Conservation (phyloP, 2,113 vertebrate genomes). For the Chaetodon trifascialis region DNA sequence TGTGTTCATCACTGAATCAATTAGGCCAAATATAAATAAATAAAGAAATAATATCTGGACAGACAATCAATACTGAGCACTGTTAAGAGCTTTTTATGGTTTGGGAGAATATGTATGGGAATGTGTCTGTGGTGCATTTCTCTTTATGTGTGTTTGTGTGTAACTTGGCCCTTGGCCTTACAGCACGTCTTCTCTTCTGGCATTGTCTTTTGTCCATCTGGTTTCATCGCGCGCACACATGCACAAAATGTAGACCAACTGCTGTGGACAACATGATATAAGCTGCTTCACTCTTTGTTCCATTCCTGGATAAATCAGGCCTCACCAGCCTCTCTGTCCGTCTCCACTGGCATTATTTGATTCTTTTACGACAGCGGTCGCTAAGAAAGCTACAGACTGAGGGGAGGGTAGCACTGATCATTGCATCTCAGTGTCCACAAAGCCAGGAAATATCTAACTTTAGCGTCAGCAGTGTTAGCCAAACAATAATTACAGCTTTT, state of each 20-base stretch:
- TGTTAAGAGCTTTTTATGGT: not conserved
- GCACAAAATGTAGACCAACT: not conserved
- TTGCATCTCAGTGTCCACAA: conserved; percentile 17
- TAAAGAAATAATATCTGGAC: not conserved
- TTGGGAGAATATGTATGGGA: not conserved
- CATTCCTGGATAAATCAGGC: conserved; percentile 29
- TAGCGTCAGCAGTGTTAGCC: conserved; percentile 6
- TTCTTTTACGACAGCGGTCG: not conserved
- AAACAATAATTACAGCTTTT: conserved; percentile 33
- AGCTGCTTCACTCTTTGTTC: conserved; percentile 17
- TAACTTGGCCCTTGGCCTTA: conserved; percentile 22
- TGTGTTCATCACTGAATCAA: not conserved
- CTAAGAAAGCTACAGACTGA: not conserved
- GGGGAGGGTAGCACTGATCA: not conserved
- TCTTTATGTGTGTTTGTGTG: conserved; percentile 25
- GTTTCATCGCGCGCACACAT: conserved; percentile 7
- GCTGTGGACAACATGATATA: conserved; percentile 2
- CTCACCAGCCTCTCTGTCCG: conserved; percentile 3
- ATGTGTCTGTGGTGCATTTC: conserved; percentile 15
- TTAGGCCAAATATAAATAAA: not conserved
- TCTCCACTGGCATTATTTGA: not conserved
- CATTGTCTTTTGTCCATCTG: conserved; percentile 55
- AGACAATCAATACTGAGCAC: not conserved
- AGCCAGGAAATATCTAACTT: conserved; percentile 11
- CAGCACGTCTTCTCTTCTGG: conserved; percentile 43